Evolutionary conservation across 2,797 vertebrate genomes (phyloP), one percentile per base, ranked within the genome.

Genomic region (Micromesistius poutassou): DNA sequence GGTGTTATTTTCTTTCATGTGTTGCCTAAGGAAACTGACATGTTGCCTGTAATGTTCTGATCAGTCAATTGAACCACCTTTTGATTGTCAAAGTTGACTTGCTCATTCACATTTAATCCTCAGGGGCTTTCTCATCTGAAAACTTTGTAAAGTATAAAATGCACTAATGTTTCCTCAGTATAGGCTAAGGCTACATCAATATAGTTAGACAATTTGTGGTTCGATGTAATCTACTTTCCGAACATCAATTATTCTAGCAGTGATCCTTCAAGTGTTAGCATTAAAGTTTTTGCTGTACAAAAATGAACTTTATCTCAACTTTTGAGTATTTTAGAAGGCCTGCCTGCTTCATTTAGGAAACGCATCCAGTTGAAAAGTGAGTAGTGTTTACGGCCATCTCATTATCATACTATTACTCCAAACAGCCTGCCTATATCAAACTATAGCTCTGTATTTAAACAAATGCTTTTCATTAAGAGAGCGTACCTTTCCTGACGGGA

Each of bases 71-170:
- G 28, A 35, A 31, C 75, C 50, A 73, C 10, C 71, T 78, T 68
- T 70, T 66, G 78, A 78, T 84, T 2, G 42, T 83, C 79, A 3
- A 9, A 75, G 76, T 81, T 74, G 79, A 81, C 30, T 46, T 76
- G 73, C 71, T 77, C 85, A 73, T 78, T 75, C 78, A 55, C 30
- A 1, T 74, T 28, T 55, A 4, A 55, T 62, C 68, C 76, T 42
- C 73, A 5, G 28, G 38, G 40, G 19, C 72, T 68, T 62, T 62
- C 4, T 77, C 14, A 38, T 73, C 38, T 71, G 28, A 30, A 46
- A 40, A 73, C 12, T 28, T 38, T 40, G 62, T 68, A 10, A 28
- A 66, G 10, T 66, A 66, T 66, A 66, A 66, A 28, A 68, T 68
- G 14, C 62, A 68, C n/a, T 3, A 68, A 68, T 9, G 1, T 62